phyloP scores from a whole-genome alignment of 2,888 invertebrate genomes.

The Sarcophaga caerulescens region DNA sequence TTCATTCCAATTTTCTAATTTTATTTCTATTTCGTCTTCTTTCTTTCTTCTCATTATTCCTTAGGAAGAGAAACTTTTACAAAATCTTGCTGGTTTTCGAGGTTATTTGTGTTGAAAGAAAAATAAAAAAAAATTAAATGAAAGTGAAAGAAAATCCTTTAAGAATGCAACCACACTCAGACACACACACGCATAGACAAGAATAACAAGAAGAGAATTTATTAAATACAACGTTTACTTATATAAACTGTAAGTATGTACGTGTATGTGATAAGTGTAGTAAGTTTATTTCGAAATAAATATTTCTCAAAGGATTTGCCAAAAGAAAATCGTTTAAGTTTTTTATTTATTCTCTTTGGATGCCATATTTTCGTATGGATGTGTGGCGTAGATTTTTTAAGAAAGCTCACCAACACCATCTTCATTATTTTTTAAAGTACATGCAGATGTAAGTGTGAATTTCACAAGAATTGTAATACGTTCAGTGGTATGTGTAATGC shows the following conservation, averaged over 20 bases:
- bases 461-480: too few relatives aligned
- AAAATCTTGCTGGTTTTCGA: slow-evolving; percentile 49
- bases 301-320: slow-evolving; percentile 68
- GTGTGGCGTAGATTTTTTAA: neutral
- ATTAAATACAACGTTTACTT: neutral
- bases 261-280: slow-evolving; percentile 11
- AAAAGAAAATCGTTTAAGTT: slow-evolving; percentile 66
- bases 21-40: slow-evolving; percentile 32
- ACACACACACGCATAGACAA: neutral
- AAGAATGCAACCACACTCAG: slow-evolving; percentile 39
- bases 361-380: neutral
- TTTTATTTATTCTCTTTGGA: slow-evolving; percentile 32
- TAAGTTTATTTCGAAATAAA: slow-evolving; percentile 63
- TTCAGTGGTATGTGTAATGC: too few relatives aligned
- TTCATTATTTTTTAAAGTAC: too few relatives aligned
- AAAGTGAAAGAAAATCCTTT: slow-evolving; percentile 61
- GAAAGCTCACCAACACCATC: too few relatives aligned
- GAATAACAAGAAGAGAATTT: neutral
- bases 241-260: neutral
- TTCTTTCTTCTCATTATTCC: neutral
- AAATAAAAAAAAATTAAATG: slow-evolving; percentile 22
- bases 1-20: neutral
- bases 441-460: too few relatives aligned
- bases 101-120: slow-evolving; percentile 50
- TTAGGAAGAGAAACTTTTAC: slow-evolving; percentile 14